Base-by-base conservation (phyloP, 2,797 vertebrate genomes). In the Huso huso region DNA sequence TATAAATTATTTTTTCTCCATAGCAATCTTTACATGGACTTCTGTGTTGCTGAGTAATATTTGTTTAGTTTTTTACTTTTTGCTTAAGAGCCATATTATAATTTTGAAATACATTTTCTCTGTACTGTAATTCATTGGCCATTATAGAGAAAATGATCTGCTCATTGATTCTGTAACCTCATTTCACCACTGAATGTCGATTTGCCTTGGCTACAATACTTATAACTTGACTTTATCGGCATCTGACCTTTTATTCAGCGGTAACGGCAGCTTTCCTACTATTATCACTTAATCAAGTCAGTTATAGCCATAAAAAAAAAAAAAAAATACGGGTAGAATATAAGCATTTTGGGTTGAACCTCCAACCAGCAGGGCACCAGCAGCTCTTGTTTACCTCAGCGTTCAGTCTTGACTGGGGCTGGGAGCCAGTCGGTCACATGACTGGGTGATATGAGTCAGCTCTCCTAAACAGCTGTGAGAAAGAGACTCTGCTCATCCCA, bases 391-490 rank as follows among this genome's bases (percentile, higher is more conserved):
- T 51, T 62, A 64, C 51, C 65, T 59, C 7, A 23, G 49, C 48
- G 51, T 51, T 15, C 65, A 70, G 75, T 78, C 74, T 69, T 72
- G 68, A 48, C 64, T 52, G 63, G 37, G 6, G 68, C 71, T 66
- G 51, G 59, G 61, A 53, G 48, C n/a, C 6, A 51, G 49, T 10
- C 49, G 13, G 48, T 65, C 63, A 62, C 53, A 71, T 50, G 71
- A 72, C 69, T 68, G 74, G 81, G 82, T 78, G 80, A 74, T 83
- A 80, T 84, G 83, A 84, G 80, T 73, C 84, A 74, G 69, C 77
- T 72, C 78, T 18, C 0, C 72, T 11, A 11, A 50, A 61, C 49
- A 18, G 10, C 60, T 10, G 12, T 9, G 57, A 57, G 64, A 49
- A 50, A 37, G 13, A n/a, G 61, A 18, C 4, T 49, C 6, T 9